phyloP scores from a whole-genome alignment of 2,888 invertebrate species.

The Eulithis testata region DNA sequence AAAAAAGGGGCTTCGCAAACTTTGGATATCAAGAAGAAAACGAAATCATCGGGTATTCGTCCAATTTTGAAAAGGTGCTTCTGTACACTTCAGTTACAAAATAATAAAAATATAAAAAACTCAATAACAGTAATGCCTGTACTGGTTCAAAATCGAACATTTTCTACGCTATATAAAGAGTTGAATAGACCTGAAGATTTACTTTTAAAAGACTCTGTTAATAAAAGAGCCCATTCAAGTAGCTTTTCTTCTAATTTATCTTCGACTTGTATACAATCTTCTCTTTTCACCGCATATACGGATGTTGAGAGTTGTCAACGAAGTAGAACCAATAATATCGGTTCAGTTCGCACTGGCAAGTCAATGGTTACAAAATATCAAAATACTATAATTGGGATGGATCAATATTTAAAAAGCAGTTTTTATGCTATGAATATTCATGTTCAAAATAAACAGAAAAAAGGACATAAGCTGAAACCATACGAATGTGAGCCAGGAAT shows the following conservation, averaged over 20 bases:
- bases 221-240: constrained; percentile 12
- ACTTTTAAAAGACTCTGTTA: constrained; percentile 5
- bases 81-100: constrained; percentile 51
- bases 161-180: constrained; percentile 2
- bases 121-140: constrained; percentile 26
- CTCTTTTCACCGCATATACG: not conserved
- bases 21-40: constrained; percentile 29
- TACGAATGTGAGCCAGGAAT: constrained; percentile 55
- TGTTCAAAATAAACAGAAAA: constrained; percentile 24
- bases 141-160: constrained; percentile 9
- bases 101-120: constrained; percentile 27
- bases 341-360: constrained; percentile 3
- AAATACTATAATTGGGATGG: constrained; percentile 11
- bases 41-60: constrained; percentile 41
- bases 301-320: constrained; percentile 5
- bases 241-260: constrained; percentile 16
- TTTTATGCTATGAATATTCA: constrained; percentile 37
- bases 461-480: constrained; percentile 38
- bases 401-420: constrained; percentile 24
- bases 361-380: not conserved
- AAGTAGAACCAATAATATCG: constrained; percentile 2
- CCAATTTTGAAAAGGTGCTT: constrained; percentile 54
- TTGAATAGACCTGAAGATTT: not conserved
- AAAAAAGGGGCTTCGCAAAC: constrained; percentile 35
- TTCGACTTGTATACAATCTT: constrained; percentile 7